Evolutionary conservation across 2,113 vertebrate genomes (phyloP), one percentile per base, ranked within the genome.

Genomic region (Laterallus jamaicensis): DNA sequence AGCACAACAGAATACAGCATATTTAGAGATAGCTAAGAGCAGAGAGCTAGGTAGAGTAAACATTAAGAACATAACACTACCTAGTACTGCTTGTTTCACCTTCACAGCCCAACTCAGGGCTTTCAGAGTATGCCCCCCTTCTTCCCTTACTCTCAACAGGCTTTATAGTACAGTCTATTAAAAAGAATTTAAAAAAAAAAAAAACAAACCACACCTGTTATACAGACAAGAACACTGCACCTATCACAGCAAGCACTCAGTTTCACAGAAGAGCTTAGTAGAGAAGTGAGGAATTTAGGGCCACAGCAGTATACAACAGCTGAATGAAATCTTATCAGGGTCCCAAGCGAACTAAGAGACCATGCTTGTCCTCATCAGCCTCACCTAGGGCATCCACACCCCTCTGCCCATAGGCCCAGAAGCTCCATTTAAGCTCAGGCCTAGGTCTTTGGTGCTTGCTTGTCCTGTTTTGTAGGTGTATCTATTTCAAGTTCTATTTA

Each of bases 401-500:
- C 5, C 10, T 74, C 56, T 80, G 20, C 22, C 58, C 15, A 39
- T 3, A 39, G 25, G 25, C 31, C 20, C 39, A 71, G 13, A 12
- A 73, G 10, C 40, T 89, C 55, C 14, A 22, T 37, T 83, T 67
- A 44, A 58, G 16, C 14, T 37, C 44, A 67, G 8, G 11, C 9
- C 26, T n/a, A 2, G 4, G 3, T 5, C 0, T n/a, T 42, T 3
- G 60, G 5, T 5, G 0, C 1, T 25, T 32, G 1, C 2, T 16
- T 20, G 1, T 21, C 2, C 8, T 56, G 9, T 25, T 56, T 31
- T 35, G 10, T 5, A 25, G 6, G 2, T 16, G 1, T 13, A 10
- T 0, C 0, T 59, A 2, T 25, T 68, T 29, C 6, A 56, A 18
- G 12, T 3, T 3, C 2, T 42, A 2, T 15, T 3, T 75, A 31